Conservation (phyloP, 2,113 vertebrate genomes). For the Gymnorhina tibicen region DNA sequence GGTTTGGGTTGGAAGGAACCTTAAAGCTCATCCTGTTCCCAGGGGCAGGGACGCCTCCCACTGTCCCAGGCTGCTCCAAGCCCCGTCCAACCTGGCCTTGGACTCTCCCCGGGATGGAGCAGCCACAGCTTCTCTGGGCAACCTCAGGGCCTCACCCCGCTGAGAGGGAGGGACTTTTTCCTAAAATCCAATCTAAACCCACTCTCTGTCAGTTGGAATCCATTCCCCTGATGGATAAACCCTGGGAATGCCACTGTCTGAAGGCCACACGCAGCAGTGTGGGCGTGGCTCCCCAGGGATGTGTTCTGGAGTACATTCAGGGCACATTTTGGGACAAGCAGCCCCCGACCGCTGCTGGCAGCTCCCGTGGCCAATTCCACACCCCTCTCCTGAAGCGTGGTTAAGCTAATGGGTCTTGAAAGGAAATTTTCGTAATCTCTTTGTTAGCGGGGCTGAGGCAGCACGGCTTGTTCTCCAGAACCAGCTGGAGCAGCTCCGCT, state of each 20-base stretch:
- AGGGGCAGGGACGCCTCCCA: background rate
- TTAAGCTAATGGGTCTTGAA: constrained; percentile 28
- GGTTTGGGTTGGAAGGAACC: background rate
- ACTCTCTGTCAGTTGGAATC: background rate
- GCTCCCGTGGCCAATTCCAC: background rate
- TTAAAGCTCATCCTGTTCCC: background rate
- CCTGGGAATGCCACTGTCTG: background rate
- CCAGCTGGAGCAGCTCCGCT: constrained; percentile 31
- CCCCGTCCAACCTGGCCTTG: rapidly evolving
- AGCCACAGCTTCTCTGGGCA: background rate
- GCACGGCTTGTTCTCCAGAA: constrained; percentile 1
- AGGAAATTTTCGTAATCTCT: background rate
- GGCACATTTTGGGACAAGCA: background rate
- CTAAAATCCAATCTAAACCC: background rate
- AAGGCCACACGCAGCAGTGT: background rate
- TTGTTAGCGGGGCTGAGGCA: background rate
- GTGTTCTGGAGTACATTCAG: background rate
- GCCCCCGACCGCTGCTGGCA: background rate
- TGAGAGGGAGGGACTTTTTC: background rate
- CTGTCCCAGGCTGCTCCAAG: background rate
- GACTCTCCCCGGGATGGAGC: background rate
- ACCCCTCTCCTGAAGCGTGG: background rate
- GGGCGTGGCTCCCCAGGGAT: background rate
- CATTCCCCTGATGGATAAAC: background rate
- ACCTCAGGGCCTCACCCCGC: background rate